These are phyloP conservation scores for Takifugu flavidus DNA, from an alignment of 2,113 vertebrate genomes.

Conservation along the genomic window DNA sequence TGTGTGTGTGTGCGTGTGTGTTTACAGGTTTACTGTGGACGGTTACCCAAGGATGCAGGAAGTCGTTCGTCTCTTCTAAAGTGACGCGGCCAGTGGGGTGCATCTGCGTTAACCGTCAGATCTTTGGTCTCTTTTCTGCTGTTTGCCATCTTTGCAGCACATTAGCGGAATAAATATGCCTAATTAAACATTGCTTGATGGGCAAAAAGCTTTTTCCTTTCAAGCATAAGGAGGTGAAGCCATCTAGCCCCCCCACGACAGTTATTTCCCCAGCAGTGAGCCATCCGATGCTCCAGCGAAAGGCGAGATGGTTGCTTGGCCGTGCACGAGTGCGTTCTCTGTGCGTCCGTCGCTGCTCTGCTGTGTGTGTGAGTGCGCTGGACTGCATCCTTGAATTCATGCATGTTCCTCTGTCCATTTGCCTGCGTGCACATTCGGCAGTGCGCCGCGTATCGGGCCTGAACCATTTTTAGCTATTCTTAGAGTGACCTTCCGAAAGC, in stretches of 20 bases:
- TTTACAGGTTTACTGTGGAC: not conserved
- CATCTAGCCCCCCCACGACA: constrained; percentile 20
- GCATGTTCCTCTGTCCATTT: constrained; percentile 50
- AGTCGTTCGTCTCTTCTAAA: constrained; percentile 12
- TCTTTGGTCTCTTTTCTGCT: constrained; percentile 4
- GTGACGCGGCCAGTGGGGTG: constrained; percentile 7
- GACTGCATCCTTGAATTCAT: constrained; percentile 38
- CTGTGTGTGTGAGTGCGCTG: constrained; percentile 25
- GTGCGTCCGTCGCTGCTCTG: constrained; percentile 11
- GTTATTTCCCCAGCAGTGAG: constrained; percentile 10
- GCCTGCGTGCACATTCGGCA: constrained; percentile 46
- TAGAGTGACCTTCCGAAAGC: constrained; percentile 70
- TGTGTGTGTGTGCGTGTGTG: not conserved
- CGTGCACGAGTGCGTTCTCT: constrained; percentile 9
- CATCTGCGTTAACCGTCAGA: constrained; percentile 23
- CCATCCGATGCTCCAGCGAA: constrained; percentile 6
- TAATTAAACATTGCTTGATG: constrained; percentile 13
- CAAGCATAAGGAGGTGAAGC: constrained; percentile 22
- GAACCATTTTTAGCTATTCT: constrained; percentile 59
- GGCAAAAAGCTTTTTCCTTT: constrained; percentile 9
- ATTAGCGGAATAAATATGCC: constrained; percentile 43
- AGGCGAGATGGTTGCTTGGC: constrained; percentile 16
- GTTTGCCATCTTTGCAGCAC: constrained; percentile 12
- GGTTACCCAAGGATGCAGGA: not conserved
- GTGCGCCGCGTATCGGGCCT: constrained; percentile 13